Evolutionary conservation across 2,113 vertebrate species (phyloP).

Genomic region (Odontesthes bonariensis): DNA sequence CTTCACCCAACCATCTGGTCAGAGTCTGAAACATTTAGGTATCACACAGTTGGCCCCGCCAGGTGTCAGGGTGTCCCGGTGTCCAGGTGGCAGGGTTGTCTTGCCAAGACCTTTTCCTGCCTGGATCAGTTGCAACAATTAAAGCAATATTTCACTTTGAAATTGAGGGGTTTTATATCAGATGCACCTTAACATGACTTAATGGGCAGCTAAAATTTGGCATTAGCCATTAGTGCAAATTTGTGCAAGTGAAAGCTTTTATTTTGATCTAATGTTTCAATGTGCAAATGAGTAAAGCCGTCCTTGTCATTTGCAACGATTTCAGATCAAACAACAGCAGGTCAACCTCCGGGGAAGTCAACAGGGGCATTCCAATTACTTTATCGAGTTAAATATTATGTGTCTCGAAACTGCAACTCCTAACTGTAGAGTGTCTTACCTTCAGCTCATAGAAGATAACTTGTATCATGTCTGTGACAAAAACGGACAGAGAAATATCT

Average conservation of each 20-base stretch:
- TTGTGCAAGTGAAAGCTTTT: conserved; percentile 7
- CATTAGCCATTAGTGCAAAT: not conserved
- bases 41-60: conserved; percentile 66
- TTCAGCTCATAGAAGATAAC: no score
- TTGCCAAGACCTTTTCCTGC: conserved; percentile 51
- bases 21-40: conserved; percentile 71
- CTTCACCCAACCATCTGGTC: conserved; percentile 74
- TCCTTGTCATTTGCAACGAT: not conserved
- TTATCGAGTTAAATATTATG: no score
- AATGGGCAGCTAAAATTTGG: conserved; percentile 22
- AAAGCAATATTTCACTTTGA: conserved; percentile 46
- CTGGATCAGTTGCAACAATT: conserved; percentile 29
- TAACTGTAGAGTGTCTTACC: no score
- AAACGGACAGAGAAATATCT: no score
- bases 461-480: no score
- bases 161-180: conserved; percentile 9
- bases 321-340: not conserved
- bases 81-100: conserved; percentile 61
- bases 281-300: not conserved
- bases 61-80: conserved; percentile 62
- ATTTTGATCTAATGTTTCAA: not conserved
- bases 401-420: no score
- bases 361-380: no score
- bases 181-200: conserved; percentile 24
- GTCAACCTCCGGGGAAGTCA: no score